Evolutionary conservation across 2,888 invertebrate species (phyloP), one percentile per base, ranked within the genome.

Genomic region (Nomada goodeniana): DNA sequence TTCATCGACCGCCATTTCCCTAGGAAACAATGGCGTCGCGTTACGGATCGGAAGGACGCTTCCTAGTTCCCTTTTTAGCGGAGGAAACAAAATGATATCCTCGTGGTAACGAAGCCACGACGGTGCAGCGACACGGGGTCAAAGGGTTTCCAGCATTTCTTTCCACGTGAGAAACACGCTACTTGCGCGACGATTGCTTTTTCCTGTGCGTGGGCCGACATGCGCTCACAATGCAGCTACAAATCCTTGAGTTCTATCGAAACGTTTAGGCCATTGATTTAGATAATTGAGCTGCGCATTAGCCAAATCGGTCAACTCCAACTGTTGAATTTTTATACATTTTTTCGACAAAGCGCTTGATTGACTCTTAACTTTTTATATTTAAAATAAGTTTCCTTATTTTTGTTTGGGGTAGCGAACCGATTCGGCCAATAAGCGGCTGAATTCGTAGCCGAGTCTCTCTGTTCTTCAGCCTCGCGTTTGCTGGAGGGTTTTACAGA

Each of bases 81-180:
- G 50, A 55, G 76, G 76, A 83, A 84, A 87, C 77, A 80, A 70
- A 85, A 84, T 53, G 80, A 63, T 84, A 86, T 84, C 84, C 84
- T 65, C 86, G 83, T 84, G 88, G 83, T 76, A 81, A 82, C 67
- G 88, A 88, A 88, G 82, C 83, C 88, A 69, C 63, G 52, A 55
- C 53, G 47, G 29, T 81, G 80, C 76, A 47, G 5, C 52, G 59
- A 67, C 64, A 55, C 47, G 26, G 68, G 64, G 77, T 72, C 83
- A 84, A 82, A 79, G 67, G 76, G 84, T 84, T 82, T 86, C 76
- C 15, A 72, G 15, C 47, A 11, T 80, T 74, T 81, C 79, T 75
- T 69, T 36, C 68, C 50, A 69, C 82, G 63, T 70, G 84, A 86
- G 82, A 86, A 73, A 75, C 50, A 20, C 42, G 60, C n/a, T 69